Evolutionary conservation across 2,888 invertebrate genomes (phyloP), one percentile per base, ranked within the genome.

Genomic region (Quadriops clusia): DNA sequence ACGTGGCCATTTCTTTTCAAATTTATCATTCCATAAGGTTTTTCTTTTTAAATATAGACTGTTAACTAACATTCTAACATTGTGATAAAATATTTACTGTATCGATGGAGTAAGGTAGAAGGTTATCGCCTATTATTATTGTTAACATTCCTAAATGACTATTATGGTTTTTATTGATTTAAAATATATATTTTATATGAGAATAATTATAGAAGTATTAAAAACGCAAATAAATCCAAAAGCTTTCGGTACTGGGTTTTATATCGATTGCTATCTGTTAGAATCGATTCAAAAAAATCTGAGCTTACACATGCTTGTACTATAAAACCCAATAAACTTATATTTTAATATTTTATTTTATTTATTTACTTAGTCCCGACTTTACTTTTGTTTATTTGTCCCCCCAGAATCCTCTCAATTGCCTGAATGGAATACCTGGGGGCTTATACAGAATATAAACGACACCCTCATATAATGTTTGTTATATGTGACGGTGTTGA

Each of bases 321-420:
- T 47, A 45, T 47, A 49, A 50, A 51, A 49, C 46, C 47, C 46
- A 51, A 50, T 49, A 51, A 50, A 53, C 38, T 34, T 29, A 30
- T 30, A 27, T 25, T 13, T 28, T 8, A 23, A 36, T 43, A 40
- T 46, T 45, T 46, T 42, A 43, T 43, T 44, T 42, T 42, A 30
- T 46, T 46, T 42, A 40, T 47, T 50, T 47, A 42, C 37, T 34
- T 38, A 13, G 22, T 20, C 34, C 28, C 24, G 15, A 20, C 17
- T n/a, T n/a, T n/a, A n/a, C n/a, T n/a, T n/a, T 25, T 25, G 17
- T 38, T 27, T 31, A 18, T 20, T 33, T 30, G 12, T 17, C 11
- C 10, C 15, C n/a, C n/a, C 44, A 46, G 41, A 36, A 28, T 41
- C 39, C 35, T 23, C 30, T 40, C 40, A 26, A 32, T 11, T 11